phyloP scores from a whole-genome alignment of 2,888 invertebrate genomes.

The Lepas anatifera region DNA sequence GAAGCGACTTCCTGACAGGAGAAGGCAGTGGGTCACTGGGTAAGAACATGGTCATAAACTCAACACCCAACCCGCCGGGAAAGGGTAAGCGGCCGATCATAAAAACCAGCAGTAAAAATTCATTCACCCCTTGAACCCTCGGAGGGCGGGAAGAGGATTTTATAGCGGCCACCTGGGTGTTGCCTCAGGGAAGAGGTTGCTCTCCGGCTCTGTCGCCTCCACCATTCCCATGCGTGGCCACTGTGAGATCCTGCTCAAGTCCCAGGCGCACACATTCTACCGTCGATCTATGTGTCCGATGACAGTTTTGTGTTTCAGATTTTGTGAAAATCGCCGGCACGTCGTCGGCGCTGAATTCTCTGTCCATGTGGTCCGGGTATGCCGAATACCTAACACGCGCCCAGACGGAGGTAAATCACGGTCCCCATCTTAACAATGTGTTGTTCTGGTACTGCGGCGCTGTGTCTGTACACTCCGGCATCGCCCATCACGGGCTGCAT shows the following conservation, averaged over 20 bases:
- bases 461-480: too few relatives aligned
- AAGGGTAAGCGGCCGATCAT: slow-evolving; percentile 1
- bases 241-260: not conserved
- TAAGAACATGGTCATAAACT: slow-evolving; percentile 3
- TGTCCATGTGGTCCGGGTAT: slow-evolving; percentile 12
- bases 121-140: not conserved
- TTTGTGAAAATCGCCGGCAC: slow-evolving; percentile 13
- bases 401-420: slow-evolving; percentile 9
- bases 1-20: not conserved
- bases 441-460: too few relatives aligned
- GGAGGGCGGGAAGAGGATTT: not conserved
- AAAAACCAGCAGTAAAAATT: slow-evolving; percentile 3
- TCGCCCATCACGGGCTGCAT: too few relatives aligned
- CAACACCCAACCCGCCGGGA: not conserved
- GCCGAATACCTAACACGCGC: slow-evolving; percentile 12
- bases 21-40: slow-evolving; percentile 4
- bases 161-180: not conserved
- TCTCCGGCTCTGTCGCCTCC: too few relatives aligned
- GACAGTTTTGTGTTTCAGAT: slow-evolving; percentile 3
- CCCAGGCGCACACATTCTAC: too few relatives aligned
- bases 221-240: too few relatives aligned
- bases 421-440: too few relatives aligned
- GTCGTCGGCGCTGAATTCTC: slow-evolving; percentile 3
- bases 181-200: too few relatives aligned
- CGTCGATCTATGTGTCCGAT: not conserved